Evolutionary conservation across 92 coral and sea anemone species (phyloP), one percentile per base, ranked within the genome.

Genomic region (Phenganax stokvisi): DNA sequence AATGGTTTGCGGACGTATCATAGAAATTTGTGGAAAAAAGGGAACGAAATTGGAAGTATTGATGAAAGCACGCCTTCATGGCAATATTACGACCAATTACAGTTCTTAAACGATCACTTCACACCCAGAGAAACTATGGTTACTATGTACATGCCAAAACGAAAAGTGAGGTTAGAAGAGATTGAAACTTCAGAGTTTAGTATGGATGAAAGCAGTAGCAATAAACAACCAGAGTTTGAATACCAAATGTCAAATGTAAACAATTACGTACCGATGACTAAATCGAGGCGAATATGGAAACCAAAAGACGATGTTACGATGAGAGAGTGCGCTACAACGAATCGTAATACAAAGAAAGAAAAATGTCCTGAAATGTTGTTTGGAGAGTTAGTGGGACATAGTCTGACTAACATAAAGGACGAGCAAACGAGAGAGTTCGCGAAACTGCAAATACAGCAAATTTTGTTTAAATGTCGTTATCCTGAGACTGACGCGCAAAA

Each of bases 71-170:
- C 54, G 9, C 73, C 52, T 68, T 68, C 73, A 51, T 68, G 73
- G 73, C 73, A 68, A 9, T 37, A 68, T 68, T 68, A 68, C 47
- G 73, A 68, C 8, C 73, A 27, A 68, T 6, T 68, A 53, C 31
- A 30, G 73, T 68, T 68, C 16, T 37, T 68, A 25, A 68, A 68
- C 15, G 53, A 68, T 68, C 73, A 68, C 47, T 68, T 68, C 47
- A 51, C 31, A 68, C 73, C 73, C 73, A 68, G 73, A 68, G 73
- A 68, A 30, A 68, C 53, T 10, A 68, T 68, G 73, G 73, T 53
- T 68, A 68, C 53, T 37, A 29, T 37, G 47, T 37, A 37, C 47
- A 37, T 13, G 54, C 53, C 73, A 0, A 68, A 68, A 68, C 73
- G 73, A 68, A 68, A 37, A 37, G 47, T 37, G 47, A 37, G 47